Evolutionary conservation across 1,140 invertebrate species (phyloP).

Genomic region (Andricus grossulariae): DNA sequence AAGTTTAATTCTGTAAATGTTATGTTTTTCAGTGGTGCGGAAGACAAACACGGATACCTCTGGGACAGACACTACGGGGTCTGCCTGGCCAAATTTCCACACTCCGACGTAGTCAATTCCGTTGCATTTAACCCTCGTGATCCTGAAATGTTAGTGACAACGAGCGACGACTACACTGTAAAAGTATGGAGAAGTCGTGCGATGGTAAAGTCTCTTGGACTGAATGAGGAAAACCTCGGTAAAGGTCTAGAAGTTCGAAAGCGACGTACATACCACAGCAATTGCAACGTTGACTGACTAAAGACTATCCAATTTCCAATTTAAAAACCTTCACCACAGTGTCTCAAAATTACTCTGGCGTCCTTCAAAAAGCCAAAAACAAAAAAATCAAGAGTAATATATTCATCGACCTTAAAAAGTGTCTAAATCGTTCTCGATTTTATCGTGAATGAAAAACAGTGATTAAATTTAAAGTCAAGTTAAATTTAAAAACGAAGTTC

Average conservation of each 20-base stretch:
- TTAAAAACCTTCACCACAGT: conserved; percentile 51
- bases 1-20: no score
- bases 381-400: conserved; percentile 3
- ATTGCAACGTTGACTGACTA: conserved; percentile 71
- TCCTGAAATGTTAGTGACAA: conserved; percentile 90
- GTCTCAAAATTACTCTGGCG: not conserved
- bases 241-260: conserved; percentile 72
- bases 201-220: conserved; percentile 70
- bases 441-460: not conserved
- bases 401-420: not conserved
- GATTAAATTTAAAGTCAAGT: conserved; percentile 6
- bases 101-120: conserved; percentile 90
- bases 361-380: not conserved
- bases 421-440: conserved; percentile 16
- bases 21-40: conserved; percentile 83
- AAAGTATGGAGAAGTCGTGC: conserved; percentile 83
- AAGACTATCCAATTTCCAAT: conserved; percentile 72
- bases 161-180: conserved; percentile 89
- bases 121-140: conserved; percentile 91
- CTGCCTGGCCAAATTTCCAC: conserved; percentile 86
- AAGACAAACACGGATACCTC: conserved; percentile 90
- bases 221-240: conserved; percentile 62
- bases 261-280: conserved; percentile 63
- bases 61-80: conserved; percentile 93
- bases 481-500: conserved; percentile 43